Base-by-base conservation (phyloP, 2,113 vertebrate genomes). In the Paradisaea rubra region DNA sequence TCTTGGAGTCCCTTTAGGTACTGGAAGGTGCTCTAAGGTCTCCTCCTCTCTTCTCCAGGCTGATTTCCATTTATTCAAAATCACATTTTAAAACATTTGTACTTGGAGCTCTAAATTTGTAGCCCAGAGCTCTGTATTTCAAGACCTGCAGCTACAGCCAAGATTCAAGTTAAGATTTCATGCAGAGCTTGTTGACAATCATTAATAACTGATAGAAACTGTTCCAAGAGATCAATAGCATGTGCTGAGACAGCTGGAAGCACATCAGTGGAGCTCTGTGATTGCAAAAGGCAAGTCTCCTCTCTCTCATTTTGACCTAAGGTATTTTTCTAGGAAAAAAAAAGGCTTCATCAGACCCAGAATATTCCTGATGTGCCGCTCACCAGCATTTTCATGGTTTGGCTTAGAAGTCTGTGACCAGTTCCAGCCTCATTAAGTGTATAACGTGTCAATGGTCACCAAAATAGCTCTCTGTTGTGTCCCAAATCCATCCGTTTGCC, bases 381-480 rank as follows among this genome's bases (percentile, higher is more conserved):
- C 69, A 31, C 24, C 37, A 44, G 33, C 68, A 23, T 60, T 54
- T 93, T 68, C 8, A 2, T n/a, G 14, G 4, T 37, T 73, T 81
- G 77, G 81, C 69, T 81, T 68, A 4, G 22, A 68, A 28, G 5
- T 28, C 31, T 45, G 33, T 63, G 39, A 19, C 25, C 35, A 25
- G 31, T n/a, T 76, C 42, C 89, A 87, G 77, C 24, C 47, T 42
- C n/a, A 31, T 39, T 39, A n/a, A 49, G 23, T 4, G 2, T 33
- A 5, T 10, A 5, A 6, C 2, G 22, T 27, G 4, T 8, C 39
- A 61, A 39, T 17, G 37, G 35, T 59, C 68, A 57, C 73, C 31
- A 30, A 5, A 76, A 59, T 7, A 63, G 13, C 64, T 59, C 2
- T 2, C 20, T 60, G 6, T 0, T 15, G 11, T 74, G 66, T 13